Evolutionary conservation across 2,888 invertebrate genomes (phyloP), one percentile per base, ranked within the genome.

Genomic region (Pristionchus fissidentatus): DNA sequence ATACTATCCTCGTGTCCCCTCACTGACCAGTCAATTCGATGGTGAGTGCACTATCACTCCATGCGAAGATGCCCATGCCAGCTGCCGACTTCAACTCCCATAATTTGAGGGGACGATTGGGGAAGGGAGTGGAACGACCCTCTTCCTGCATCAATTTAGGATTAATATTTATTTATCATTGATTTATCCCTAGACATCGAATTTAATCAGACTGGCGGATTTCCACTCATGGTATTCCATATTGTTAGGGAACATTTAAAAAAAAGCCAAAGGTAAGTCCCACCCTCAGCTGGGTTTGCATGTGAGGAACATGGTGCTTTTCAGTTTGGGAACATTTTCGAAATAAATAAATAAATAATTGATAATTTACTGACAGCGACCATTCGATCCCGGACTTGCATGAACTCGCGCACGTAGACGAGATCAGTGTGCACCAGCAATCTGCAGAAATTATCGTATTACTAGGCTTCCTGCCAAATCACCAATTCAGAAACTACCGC

Each of bases 351-450:
- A 4, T 52, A 15, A 10, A 3, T 22, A 52, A 52, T 22, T n/a
- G 26, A 22, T 26, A 8, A 26, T 57, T 57, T 57, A 13, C 26
- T 2, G 29, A 32, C n/a, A 10, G 66, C 22, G 19, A 29, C 35
- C 46, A 3, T 73, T n/a, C 49, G 29, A 15, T 70, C 73, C n/a
- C 83, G 2, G 0, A 41, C 73, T 15, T 55, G n/a, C 70, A 52
- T 60, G 70, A 83, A 83, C 55, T 83, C 83, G 15, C 83, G 70
- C 19, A 83, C 83, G 55, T 52, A 83, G 35, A 83, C 83, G 41
- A 70, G 43, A 70, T 83, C 83, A 4, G 73, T 41, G 26, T 83
- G 83, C 13, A 83, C 83, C 22, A 83, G 70, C 22, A 70, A 22
- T 22, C 80, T 81, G 62, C 22, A 81, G 22, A 73, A n/a, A 29